A percentile compares a stretch with the other conserved stretches of the same genome.
Conservation (phyloP, 2,888 invertebrate species). For the Drosophila mayaguana region DNA sequence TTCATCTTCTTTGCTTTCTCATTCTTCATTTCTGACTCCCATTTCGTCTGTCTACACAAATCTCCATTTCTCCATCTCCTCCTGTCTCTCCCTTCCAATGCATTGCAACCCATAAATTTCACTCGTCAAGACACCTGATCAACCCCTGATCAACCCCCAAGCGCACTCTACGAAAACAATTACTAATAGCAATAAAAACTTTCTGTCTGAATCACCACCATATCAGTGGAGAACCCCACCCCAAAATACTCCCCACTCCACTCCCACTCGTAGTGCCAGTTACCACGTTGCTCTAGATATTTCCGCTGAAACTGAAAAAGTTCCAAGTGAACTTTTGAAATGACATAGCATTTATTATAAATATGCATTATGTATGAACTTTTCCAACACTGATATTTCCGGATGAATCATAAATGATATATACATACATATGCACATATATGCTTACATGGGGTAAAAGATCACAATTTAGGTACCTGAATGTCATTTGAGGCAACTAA, state of each 20-base stretch:
- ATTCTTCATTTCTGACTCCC: background rate
- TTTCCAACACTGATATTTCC: slow-evolving; percentile 1
- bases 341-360: background rate
- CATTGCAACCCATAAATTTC: background rate
- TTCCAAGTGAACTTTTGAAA: background rate
- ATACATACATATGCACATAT: too few species aligned
- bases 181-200: slow-evolving; percentile 2
- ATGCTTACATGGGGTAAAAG: background rate
- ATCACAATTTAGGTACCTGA: slow-evolving; percentile 5
- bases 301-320: background rate
- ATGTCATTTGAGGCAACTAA: slow-evolving; percentile 21
- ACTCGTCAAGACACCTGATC: background rate
- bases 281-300: background rate
- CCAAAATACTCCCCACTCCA: background rate
- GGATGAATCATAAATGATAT: background rate
- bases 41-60: background rate
- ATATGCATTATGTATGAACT: background rate
- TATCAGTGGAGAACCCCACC: background rate
- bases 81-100: too few species aligned
- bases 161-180: background rate
- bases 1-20: background rate
- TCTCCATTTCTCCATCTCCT: background rate
- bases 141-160: slow-evolving; percentile 10
- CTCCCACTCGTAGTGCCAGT: background rate
- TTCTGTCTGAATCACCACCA: slow-evolving; percentile 5